Percentiles rank a stretch among this genome's conserved stretches.
Conservation (phyloP, 2,113 vertebrate genomes). For the Indicator maculatus region DNA sequence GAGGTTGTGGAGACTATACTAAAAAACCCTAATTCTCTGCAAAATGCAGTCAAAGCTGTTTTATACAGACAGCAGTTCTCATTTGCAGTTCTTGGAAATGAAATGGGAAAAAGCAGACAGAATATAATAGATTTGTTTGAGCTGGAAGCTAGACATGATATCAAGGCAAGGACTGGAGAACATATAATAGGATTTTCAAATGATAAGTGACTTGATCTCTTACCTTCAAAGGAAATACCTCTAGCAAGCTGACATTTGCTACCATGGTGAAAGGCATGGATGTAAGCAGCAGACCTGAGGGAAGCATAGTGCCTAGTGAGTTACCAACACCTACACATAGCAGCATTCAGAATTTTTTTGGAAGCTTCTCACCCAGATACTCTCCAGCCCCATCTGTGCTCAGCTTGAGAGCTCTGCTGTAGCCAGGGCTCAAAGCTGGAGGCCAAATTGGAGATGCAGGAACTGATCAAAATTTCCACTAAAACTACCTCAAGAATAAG, state of each 20-base stretch:
- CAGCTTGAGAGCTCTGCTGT: constrained; percentile 48
- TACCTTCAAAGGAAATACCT: constrained; percentile 21
- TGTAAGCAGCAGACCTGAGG: background rate
- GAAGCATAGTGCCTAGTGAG: constrained; percentile 5
- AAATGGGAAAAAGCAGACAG: background rate
- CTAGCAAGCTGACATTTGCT: background rate
- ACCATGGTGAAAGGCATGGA: background rate
- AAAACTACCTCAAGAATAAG: constrained; percentile 47
- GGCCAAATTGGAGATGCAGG: constrained; percentile 53
- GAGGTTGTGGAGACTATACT: background rate
- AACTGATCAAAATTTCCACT: constrained; percentile 55
- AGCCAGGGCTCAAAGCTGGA: constrained; percentile 57
- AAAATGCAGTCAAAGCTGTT: background rate
- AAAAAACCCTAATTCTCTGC: background rate
- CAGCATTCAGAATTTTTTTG: constrained; percentile 21
- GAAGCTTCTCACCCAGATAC: constrained; percentile 44
- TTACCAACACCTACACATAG: constrained; percentile 48
- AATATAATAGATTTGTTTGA: background rate
- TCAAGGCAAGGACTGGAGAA: background rate
- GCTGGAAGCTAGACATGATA: background rate
- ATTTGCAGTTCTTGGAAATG: background rate
- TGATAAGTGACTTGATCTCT: background rate
- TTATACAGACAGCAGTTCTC: background rate
- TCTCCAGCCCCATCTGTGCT: constrained; percentile 54
- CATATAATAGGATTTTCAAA: background rate